Evolutionary conservation across 2,797 vertebrate genomes (phyloP).

Genomic region (Dipus sagitta): DNA sequence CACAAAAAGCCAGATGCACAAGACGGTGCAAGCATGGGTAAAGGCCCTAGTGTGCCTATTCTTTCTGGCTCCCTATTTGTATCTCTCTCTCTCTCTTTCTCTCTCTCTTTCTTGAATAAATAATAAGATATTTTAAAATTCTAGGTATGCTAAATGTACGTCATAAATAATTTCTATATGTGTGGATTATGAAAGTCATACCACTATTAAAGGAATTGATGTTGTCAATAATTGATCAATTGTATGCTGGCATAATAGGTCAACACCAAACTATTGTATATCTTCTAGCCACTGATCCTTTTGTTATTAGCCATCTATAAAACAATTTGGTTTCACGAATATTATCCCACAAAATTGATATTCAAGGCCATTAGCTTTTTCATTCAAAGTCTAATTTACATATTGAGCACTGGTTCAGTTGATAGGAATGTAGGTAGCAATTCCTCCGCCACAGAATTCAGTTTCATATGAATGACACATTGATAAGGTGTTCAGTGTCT

Average conservation of each 20-base stretch:
- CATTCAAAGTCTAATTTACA: constrained; percentile 22
- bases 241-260: neutral
- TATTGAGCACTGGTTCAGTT: neutral
- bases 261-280: neutral
- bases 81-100: too few relatives aligned
- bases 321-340: neutral
- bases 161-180: neutral
- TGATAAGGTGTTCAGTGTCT: neutral
- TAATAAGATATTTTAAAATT: neutral
- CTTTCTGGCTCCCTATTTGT: too few relatives aligned
- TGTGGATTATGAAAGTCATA: neutral
- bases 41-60: too few relatives aligned
- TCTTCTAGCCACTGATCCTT: neutral
- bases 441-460: neutral
- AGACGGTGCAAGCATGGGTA: too few relatives aligned
- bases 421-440: neutral
- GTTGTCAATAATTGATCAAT: neutral
- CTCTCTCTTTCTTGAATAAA: too few relatives aligned
- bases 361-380: neutral
- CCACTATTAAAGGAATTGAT: neutral
- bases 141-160: neutral
- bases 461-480: neutral
- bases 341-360: neutral
- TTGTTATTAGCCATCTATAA: neutral
- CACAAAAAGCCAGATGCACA: too few relatives aligned